Evolutionary conservation across 2,888 invertebrate species (phyloP).

Genomic region (Diaperis boleti): DNA sequence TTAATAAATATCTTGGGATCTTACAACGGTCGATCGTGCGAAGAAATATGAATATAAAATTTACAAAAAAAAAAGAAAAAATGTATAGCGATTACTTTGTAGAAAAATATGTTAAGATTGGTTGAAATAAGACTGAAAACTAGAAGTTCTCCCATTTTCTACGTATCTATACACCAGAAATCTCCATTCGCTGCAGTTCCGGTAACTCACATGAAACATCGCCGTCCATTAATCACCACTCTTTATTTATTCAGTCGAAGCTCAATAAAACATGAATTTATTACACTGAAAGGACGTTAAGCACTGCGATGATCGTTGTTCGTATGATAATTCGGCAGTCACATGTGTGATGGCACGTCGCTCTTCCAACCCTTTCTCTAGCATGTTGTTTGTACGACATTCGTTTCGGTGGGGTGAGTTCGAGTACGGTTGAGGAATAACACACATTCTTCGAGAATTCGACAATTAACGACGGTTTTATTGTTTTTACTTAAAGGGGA

Average conservation of each 20-base stretch:
- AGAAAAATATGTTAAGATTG: too few relatives aligned
- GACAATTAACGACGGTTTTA: conserved; percentile 23
- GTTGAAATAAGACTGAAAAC: too few relatives aligned
- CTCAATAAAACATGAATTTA: conserved; percentile 46
- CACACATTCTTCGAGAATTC: conserved; percentile 35
- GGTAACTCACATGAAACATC: conserved; percentile 30
- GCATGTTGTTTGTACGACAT: conserved; percentile 43
- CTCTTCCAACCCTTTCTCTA: conserved; percentile 37
- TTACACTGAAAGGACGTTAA: conserved; percentile 45
- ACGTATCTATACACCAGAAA: too few relatives aligned
- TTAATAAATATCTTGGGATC: too few relatives aligned
- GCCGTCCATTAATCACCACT: conserved; percentile 41
- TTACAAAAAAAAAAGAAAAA: too few relatives aligned
- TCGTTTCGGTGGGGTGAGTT: conserved; percentile 38
- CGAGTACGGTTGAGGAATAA: conserved; percentile 33
- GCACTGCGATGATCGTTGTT: conserved; percentile 29
- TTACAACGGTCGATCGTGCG: too few relatives aligned
- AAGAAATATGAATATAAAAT: too few relatives aligned
- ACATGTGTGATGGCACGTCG: conserved; percentile 41
- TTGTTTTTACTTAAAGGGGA: conserved; percentile 1
- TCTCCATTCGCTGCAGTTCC: too few relatives aligned
- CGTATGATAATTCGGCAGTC: conserved; percentile 41
- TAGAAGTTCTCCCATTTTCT: too few relatives aligned
- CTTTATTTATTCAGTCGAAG: conserved; percentile 38
- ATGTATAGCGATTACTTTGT: too few relatives aligned